Evolutionary conservation across 2,113 vertebrate genomes (phyloP), one percentile per base, ranked within the genome.

Genomic region (Electrona antarctica): DNA sequence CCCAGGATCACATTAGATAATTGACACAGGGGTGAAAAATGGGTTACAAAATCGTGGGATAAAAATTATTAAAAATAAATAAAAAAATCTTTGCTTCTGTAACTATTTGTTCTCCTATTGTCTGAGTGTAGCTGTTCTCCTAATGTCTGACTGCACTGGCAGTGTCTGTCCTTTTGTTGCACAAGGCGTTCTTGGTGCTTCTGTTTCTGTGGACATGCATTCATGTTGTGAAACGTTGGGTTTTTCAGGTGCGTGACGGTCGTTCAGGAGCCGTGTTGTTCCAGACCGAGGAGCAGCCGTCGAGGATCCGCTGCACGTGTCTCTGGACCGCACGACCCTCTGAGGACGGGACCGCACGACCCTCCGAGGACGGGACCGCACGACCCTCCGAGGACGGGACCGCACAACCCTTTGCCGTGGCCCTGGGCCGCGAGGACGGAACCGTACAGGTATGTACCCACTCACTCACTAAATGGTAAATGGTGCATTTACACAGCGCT

Each of bases 261-360:
- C 90, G 85, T 72, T 93, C 92, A 8, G 93, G 94, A 58, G 91
- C 85, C 0, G 71, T 92, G 56, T 2, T 96, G 71, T 90, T 94
- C 45, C 92, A 95, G 89, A 93, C 94, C 6, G 91, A 92, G 85
- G 89, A 87, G 41, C 93, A 90, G 80, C 78, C 89, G 0, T 94
- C 90, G 10, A 90, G 92, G 49, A 94, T 97, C 77, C 94, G 94
- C 12, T 96, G 95, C 67, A 96, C 95, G 56, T 95, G 95, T 66
- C 68, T 99, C 69, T 94, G 91, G 84, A 85, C 21, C 21, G 21
- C 21, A 21, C 21, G 84, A 29, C 67, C 90, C 47, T 86, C 88
- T 49, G 94, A 95, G 58, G 89, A 91, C 29, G 97, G 98, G 67
- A 82, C 85, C 47, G 83, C 96, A 67, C 89, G 84, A 29, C 67